phyloP scores from a whole-genome alignment of 2,888 invertebrate genomes.

The Meganola albula region DNA sequence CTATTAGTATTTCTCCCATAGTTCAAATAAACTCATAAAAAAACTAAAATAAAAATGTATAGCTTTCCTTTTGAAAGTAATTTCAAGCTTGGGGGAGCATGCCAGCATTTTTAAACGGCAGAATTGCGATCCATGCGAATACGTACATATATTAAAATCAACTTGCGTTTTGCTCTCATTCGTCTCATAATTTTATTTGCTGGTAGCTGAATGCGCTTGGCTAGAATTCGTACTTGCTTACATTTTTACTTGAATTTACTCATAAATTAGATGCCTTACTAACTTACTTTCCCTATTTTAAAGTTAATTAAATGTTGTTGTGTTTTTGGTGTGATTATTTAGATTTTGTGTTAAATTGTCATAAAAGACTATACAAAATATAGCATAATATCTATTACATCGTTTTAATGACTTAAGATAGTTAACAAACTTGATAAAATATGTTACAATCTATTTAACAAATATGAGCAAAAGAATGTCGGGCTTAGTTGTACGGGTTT shows the following conservation, averaged over 20 bases:
- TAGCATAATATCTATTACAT: no score
- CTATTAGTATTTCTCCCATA: constrained; percentile 12
- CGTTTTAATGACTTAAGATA: no score
- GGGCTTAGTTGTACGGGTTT: constrained; percentile 20
- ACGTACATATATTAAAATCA: constrained; percentile 58
- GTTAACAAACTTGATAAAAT: no score
- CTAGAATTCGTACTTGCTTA: constrained; percentile 34
- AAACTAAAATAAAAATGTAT: constrained; percentile 30
- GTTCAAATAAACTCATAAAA: constrained; percentile 23
- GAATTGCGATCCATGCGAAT: constrained; percentile 43
- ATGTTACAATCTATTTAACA: no score
- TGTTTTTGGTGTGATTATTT: no score
- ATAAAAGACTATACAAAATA: no score
- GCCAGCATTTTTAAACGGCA: constrained; percentile 49
- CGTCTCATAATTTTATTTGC: constrained; percentile 67
- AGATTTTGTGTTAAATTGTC: no score
- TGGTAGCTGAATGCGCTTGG: constrained; percentile 40
- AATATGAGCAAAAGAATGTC: constrained; percentile 32
- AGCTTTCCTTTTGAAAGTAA: constrained; percentile 47
- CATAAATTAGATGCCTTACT: no score
- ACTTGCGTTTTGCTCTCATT: constrained; percentile 64
- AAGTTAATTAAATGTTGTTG: no score
- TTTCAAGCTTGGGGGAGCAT: constrained; percentile 47
- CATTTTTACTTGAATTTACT: constrained; percentile 12
- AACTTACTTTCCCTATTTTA: no score